Evolutionary conservation across 1,140 invertebrate species (phyloP).

Genomic region (Heliconius nattereri): DNA sequence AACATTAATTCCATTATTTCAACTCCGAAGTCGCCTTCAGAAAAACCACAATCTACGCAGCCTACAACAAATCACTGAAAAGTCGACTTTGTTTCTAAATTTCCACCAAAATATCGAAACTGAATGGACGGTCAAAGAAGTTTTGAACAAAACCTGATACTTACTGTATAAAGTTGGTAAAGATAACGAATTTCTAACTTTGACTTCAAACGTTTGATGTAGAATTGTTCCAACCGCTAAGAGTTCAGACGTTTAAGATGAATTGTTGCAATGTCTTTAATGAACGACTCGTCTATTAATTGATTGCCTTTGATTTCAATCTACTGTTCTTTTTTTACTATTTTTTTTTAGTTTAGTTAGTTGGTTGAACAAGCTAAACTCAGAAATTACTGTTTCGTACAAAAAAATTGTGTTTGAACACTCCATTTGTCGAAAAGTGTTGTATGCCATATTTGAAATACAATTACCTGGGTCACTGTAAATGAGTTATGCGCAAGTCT

Average conservation of each 20-base stretch:
- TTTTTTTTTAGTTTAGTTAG: too few relatives aligned
- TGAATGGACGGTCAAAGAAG: conserved; percentile 1
- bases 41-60: neutral
- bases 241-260: conserved; percentile 1
- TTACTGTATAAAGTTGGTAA: neutral
- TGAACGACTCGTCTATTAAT: neutral
- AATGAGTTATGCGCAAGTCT: too few relatives aligned
- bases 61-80: conserved; percentile 5
- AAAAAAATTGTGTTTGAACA: too few relatives aligned
- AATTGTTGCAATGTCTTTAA: neutral
- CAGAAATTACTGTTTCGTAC: too few relatives aligned
- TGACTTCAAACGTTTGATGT: neutral
- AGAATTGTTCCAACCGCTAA: neutral
- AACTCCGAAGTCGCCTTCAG: neutral
- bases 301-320: neutral
- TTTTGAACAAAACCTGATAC: conserved; percentile 8
- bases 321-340: neutral
- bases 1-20: conserved; percentile 3
- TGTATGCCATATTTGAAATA: too few relatives aligned
- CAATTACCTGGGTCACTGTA: too few relatives aligned
- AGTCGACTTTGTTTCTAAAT: neutral
- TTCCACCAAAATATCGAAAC: neutral
- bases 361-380: too few relatives aligned
- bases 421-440: too few relatives aligned
- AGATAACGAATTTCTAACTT: conserved; percentile 9